Base-by-base conservation (phyloP, 2,888 invertebrate species). In the Ferdinandea cuprea region DNA sequence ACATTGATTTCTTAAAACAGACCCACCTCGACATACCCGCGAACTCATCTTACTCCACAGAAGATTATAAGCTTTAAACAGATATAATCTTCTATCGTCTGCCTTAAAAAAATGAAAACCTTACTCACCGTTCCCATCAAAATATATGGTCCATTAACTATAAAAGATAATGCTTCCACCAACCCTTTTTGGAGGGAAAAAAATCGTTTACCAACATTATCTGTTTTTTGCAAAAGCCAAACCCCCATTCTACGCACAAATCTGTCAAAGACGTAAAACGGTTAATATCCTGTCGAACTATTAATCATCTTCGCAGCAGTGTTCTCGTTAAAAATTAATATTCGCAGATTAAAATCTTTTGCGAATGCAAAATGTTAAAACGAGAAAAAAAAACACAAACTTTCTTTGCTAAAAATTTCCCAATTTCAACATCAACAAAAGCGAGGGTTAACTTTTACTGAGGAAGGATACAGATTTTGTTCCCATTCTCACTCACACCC, bases 251-350 rank as follows among this genome's bases (percentile, higher is more conserved):
- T 0, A 17, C 6, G n/a, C 8, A 17, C 35, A 58, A 50, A 19
- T 61, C 59, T 71, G 69, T 40, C 21, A 28, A 35, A 50, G 68
- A 65, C 69, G 42, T 46, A 54, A 83, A 81, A 77, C 72, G 83
- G 44, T 78, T 63, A 78, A 72, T 78, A 73, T 78, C 78, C 83
- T 83, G 83, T 78, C 78, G 56, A 73, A 83, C 83, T 83, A 83
- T 83, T 83, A 83, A 83, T 83, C 83, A 83, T 78, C 72, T 63
- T 83, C 83, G 61, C 83, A 78, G 83, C 83, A 83, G 78, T 78
- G 65, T 77, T 72, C 83, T 83, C 83, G 83, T 83, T 83, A 83
- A 83, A 83, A 83, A 83, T 83, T 83, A 83, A 83, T 83, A 83
- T 83, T 78, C 78, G 72, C 78, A 83, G 83, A 83, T 83, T 83